Base-by-base conservation (phyloP, 1,140 invertebrate species). In the Andrena cerasifolii region DNA sequence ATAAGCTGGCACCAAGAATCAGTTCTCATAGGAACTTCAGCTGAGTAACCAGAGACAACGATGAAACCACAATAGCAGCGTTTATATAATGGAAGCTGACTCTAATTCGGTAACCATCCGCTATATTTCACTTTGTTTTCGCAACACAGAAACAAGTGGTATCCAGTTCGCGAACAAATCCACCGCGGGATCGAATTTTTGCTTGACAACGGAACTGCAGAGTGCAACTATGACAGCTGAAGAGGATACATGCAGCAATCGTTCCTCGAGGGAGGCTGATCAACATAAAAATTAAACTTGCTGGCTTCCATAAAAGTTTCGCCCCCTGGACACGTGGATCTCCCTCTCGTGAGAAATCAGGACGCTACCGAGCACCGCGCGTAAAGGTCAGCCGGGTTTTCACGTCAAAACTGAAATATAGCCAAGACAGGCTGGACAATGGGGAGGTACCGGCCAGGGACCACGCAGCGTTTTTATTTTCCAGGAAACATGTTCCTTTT, bases 341-440 rank as follows among this genome's bases (percentile, higher is more conserved):
- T 40, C 8, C 21, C 51, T 68, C 49, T 68, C 66, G 3, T 3
- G 66, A 68, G 66, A 56, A 56, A 54, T 54, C 49, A 68, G 33
- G 8, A 12, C 40, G n/a, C n/a, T n/a, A n/a, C n/a, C n/a, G 6
- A 18, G 1, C 14, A 8, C 12, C 16, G 28, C 18, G 16, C 6
- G 2, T 14, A 71, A 58, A 71, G 67, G 53, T 71, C 67, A 45
- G 12, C 36, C 16, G 2, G 31, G 28, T 24, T 18, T 14, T n/a
- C 45, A 18, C n/a, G 63, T 51, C 21, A 63, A 65, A 24, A 24
- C 43, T 51, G 10, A 66, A 51, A 51, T 62, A 45, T 16, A 43
- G 7, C 5, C 33, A 21, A 2, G 51, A 7, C n/a, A 54, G 8
- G 51, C n/a, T 2, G 26, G 24, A 56, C 54, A 33, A 56, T 56